These are phyloP conservation scores for Tragelaphus scriptus DNA, from an alignment of 2,113 vertebrate genomes.

Conservation along the genomic window DNA sequence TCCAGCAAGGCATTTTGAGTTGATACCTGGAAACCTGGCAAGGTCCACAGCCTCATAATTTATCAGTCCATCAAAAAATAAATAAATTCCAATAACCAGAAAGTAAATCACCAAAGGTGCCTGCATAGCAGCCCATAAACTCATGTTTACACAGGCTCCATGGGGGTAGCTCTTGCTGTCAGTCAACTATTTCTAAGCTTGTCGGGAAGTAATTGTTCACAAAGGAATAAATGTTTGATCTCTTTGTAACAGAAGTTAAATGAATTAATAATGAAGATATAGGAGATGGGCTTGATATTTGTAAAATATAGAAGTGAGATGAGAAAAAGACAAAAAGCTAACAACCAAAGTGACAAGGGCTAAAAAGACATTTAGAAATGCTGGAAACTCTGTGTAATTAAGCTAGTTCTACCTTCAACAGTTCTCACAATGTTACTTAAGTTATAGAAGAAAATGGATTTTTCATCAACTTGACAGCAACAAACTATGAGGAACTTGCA, in stretches of 20 bases:
- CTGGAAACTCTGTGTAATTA: neutral
- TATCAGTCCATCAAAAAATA: conserved; percentile 70
- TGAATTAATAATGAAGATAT: conserved; percentile 75
- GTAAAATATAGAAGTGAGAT: conserved; percentile 30
- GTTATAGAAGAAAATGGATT: neutral
- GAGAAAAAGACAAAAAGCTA: neutral
- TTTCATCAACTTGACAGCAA: neutral
- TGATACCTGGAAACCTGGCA: conserved; percentile 78
- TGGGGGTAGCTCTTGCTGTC: conserved; percentile 55
- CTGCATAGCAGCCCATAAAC: conserved; percentile 55
- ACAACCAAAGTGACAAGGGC: neutral
- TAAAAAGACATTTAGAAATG: neutral
- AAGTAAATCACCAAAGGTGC: conserved; percentile 69
- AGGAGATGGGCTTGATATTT: neutral
- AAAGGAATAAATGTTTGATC: conserved; percentile 71
- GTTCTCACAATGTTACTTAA: neutral
- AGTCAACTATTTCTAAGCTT: conserved; percentile 52
- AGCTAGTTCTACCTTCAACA: neutral
- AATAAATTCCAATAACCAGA: conserved; percentile 71
- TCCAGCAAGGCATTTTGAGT: conserved; percentile 76
- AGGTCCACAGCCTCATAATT: conserved; percentile 69
- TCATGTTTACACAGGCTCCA: conserved; percentile 42
- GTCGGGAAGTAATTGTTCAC: conserved; percentile 37
- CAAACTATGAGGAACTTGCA: neutral
- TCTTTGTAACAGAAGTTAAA: conserved; percentile 71